These are phyloP conservation scores for Pristiophorus japonicus DNA, from an alignment of 2,113 vertebrate species.

Conservation along the genomic window DNA sequence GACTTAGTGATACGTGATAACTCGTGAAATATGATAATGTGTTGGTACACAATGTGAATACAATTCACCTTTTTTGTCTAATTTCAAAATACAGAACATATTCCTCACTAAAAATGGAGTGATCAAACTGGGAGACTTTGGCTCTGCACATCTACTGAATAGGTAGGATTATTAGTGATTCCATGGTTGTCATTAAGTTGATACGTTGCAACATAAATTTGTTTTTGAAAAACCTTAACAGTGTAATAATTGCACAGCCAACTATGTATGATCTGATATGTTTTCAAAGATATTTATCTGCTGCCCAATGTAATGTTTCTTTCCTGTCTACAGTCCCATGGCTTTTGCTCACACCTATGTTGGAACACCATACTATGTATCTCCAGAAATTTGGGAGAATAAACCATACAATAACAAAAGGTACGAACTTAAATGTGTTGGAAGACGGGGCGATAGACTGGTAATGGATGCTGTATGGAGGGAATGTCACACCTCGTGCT, in stretches of 20 bases:
- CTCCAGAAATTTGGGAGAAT: constrained; percentile 92
- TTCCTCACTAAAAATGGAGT: constrained; percentile 76
- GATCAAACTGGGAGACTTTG: constrained; percentile 88
- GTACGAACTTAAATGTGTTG: constrained; percentile 50
- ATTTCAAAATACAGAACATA: constrained; percentile 67
- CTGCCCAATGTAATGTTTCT: constrained; percentile 36
- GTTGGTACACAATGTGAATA: not conserved
- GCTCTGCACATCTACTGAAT: constrained; percentile 77
- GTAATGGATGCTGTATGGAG: not conserved
- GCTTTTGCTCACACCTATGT: constrained; percentile 75
- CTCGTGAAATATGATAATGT: not conserved
- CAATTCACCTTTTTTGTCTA: constrained; percentile 38
- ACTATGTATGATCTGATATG: no score
- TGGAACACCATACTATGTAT: constrained; percentile 88
- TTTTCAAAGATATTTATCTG: not conserved
- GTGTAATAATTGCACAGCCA: not conserved
- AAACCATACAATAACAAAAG: constrained; percentile 90
- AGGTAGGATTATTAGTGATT: constrained; percentile 55
- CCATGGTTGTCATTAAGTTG: not conserved
- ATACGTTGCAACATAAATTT: not conserved
- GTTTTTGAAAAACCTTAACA: not conserved
- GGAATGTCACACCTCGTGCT: not conserved
- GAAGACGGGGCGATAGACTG: not conserved
- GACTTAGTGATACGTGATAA: not conserved
- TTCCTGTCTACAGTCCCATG: constrained; percentile 59